Conservation (phyloP, 2,113 vertebrate genomes). For the Azemiops feae region DNA sequence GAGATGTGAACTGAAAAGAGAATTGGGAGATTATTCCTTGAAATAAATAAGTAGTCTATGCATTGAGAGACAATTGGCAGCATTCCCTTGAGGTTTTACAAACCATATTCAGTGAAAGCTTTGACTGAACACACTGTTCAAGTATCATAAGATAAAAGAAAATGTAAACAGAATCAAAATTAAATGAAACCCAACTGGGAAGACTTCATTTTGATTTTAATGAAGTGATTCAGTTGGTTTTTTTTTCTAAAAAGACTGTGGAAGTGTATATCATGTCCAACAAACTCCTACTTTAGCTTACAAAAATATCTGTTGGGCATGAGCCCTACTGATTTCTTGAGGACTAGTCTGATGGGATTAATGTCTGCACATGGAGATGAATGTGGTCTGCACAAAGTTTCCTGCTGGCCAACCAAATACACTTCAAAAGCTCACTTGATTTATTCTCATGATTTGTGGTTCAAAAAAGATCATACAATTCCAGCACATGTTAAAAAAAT, state of each 20-base stretch:
- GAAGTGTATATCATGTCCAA: constrained; percentile 18
- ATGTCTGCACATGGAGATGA: not conserved
- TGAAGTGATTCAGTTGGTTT: not conserved
- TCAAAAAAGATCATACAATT: not conserved
- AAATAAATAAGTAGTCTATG: constrained; percentile 29
- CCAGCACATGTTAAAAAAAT: not conserved
- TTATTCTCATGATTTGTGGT: not conserved
- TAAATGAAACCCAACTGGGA: constrained; percentile 23
- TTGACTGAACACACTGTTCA: constrained; percentile 26
- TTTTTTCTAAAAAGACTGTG: not conserved
- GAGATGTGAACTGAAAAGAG: not conserved
- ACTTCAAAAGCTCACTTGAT: not conserved
- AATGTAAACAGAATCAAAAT: constrained; percentile 35
- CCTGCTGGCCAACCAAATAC: not conserved
- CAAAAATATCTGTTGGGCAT: not conserved
- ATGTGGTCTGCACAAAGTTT: not conserved
- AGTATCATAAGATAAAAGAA: constrained; percentile 14
- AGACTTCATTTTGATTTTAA: constrained; percentile 33
- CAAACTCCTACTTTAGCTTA: not conserved
- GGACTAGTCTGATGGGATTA: constrained; percentile 6
- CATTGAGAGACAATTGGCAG: constrained; percentile 39
- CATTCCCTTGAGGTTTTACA: not conserved
- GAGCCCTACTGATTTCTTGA: not conserved
- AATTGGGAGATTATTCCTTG: not conserved
- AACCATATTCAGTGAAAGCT: constrained; percentile 31